Percentiles rank a stretch among this genome's conserved stretches.
phyloP scores from a whole-genome alignment of 2,113 vertebrate genomes.

The Indicator maculatus region DNA sequence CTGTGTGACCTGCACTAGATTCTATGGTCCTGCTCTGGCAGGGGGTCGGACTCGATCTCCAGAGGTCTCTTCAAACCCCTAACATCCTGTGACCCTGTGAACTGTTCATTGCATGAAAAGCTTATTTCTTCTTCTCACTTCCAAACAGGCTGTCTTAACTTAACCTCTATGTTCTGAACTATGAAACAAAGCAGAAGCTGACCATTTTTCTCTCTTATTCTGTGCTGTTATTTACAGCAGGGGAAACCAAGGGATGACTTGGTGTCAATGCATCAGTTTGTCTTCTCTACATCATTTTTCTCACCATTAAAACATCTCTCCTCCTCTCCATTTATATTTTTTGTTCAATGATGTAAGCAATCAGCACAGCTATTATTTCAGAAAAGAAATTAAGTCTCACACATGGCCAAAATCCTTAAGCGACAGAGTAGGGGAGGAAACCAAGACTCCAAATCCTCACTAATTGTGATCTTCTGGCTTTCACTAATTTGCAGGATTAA shows the following conservation, averaged over 20 bases:
- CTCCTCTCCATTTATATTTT: background rate
- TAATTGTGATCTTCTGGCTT: slow-evolving; percentile 70
- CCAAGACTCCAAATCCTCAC: slow-evolving; percentile 61
- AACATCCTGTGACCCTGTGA: too few relatives aligned
- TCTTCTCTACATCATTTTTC: background rate
- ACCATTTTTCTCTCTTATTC: background rate
- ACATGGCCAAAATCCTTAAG: slow-evolving; percentile 32
- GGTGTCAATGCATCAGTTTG: fast-evolving
- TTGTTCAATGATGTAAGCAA: background rate
- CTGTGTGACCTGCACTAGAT: too few relatives aligned
- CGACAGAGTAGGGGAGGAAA: slow-evolving; percentile 34
- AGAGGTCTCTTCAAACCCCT: too few relatives aligned
- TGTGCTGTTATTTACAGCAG: background rate
- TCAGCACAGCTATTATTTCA: slow-evolving; percentile 1
- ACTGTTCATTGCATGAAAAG: background rate
- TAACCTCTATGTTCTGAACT: background rate
- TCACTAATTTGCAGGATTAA: slow-evolving; percentile 69
- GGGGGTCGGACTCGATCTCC: too few relatives aligned
- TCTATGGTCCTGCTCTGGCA: too few relatives aligned
- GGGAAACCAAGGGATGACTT: background rate
- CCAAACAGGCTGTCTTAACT: background rate
- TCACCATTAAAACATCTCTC: background rate
- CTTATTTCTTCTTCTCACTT: background rate
- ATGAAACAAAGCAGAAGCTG: background rate
- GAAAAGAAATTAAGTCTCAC: background rate